Evolutionary conservation across 2,888 invertebrate genomes (phyloP).

Genomic region (Allacma fusca): DNA sequence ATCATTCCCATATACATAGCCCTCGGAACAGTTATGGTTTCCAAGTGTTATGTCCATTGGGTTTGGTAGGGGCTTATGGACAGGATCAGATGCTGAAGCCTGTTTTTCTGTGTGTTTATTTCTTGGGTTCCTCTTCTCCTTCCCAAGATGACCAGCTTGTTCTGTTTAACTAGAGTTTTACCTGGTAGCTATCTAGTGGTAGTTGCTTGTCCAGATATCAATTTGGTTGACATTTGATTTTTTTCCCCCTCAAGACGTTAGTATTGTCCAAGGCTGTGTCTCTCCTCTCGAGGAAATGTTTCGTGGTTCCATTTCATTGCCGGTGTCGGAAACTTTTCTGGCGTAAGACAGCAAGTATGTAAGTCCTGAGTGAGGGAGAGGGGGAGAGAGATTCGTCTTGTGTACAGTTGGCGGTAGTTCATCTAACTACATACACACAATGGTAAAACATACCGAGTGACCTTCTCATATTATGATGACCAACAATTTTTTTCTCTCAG

Average conservation of each 20-base stretch:
- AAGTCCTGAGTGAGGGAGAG: not conserved
- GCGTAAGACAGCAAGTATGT: not conserved
- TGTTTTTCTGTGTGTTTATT: not conserved
- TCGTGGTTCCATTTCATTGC: slow-evolving; percentile 4
- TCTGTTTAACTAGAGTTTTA: slow-evolving; percentile 5
- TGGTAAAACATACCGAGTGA: too few species aligned
- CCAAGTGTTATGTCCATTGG: not conserved
- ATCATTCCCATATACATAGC: not conserved
- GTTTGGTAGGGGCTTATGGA: not conserved
- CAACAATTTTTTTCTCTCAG: too few species aligned
- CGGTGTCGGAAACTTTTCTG: not conserved
- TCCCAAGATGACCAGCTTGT: slow-evolving; percentile 8
- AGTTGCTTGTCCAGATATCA: slow-evolving; percentile 42
- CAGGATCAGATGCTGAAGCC: not conserved
- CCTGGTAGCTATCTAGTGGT: slow-evolving; percentile 1
- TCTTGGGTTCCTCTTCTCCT: not conserved
- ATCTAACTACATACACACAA: too few species aligned
- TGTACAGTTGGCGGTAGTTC: too few species aligned
- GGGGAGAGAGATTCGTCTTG: not conserved
- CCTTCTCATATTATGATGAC: too few species aligned
- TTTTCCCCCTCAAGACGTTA: not conserved
- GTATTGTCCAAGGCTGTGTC: not conserved
- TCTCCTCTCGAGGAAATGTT: not conserved
- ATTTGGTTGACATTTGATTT: slow-evolving; percentile 37
- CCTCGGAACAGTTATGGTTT: too few species aligned